Percentiles rank a stretch among this genome's conserved stretches.
Evolutionary conservation across 2,888 invertebrate species (phyloP).

Genomic region (Plagodis pulveraria): DNA sequence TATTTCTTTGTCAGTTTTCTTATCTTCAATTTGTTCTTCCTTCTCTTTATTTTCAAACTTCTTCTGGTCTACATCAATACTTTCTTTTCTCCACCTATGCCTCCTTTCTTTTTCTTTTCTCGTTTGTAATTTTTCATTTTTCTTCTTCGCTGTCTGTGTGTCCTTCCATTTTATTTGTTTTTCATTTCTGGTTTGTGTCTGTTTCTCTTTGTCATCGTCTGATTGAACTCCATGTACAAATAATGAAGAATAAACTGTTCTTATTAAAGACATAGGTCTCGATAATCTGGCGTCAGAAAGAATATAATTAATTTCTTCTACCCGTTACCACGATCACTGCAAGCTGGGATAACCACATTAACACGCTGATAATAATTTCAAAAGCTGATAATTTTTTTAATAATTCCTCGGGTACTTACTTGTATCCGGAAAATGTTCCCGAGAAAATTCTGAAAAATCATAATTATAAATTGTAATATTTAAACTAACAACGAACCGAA

Average conservation of each 20-base stretch:
- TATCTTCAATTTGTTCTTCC: not conserved
- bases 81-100: not conserved
- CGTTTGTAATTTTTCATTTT: not conserved
- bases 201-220: not conserved
- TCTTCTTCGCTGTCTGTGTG: not conserved
- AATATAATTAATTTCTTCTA: not conserved
- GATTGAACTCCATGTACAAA: not conserved
- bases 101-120: not conserved
- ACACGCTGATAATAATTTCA: too few relatives aligned
- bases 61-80: not conserved
- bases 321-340: too few relatives aligned
- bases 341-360: too few relatives aligned
- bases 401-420: slow-evolving; percentile 5
- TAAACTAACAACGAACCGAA: too few relatives aligned
- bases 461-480: too few relatives aligned
- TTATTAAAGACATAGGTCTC: not conserved
- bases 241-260: not conserved
- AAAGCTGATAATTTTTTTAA: too few relatives aligned
- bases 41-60: not conserved
- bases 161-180: not conserved
- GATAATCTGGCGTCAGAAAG: not conserved
- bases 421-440: slow-evolving; percentile 5
- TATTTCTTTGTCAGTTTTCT: not conserved
- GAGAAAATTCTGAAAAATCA: slow-evolving; percentile 1
- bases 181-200: not conserved